phyloP scores from a whole-genome alignment of 1,140 invertebrate species.

The Trichonephila clavata region DNA sequence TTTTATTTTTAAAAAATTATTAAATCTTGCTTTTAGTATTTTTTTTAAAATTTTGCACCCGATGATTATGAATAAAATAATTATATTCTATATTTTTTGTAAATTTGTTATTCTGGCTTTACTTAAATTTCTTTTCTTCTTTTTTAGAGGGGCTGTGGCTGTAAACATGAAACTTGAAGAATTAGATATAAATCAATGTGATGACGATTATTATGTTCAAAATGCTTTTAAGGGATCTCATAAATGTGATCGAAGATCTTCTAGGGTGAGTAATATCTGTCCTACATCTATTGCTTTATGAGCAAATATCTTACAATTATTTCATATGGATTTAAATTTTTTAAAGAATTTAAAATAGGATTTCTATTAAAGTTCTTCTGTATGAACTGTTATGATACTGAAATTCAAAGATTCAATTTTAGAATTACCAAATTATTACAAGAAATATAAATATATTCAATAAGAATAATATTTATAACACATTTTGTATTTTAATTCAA shows the following conservation, averaged over 20 bases:
- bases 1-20: too few relatives aligned
- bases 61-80: too few relatives aligned
- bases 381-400: background rate
- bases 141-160: constrained; percentile 93
- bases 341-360: background rate
- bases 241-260: constrained; percentile 94
- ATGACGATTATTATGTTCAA: constrained; percentile 89
- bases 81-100: too few relatives aligned
- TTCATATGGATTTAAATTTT: background rate
- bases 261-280: constrained; percentile 88
- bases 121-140: constrained; percentile 62
- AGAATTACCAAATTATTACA: too few relatives aligned
- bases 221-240: constrained; percentile 98
- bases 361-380: too few relatives aligned
- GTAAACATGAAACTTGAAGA: constrained; percentile 95
- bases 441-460: too few relatives aligned
- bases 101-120: constrained; percentile 39
- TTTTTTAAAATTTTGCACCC: too few relatives aligned
- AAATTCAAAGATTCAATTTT: background rate
- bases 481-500: too few relatives aligned
- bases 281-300: background rate
- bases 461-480: too few relatives aligned
- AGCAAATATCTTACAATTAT: background rate
- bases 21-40: too few relatives aligned
- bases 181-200: constrained; percentile 97